Percentiles rank a stretch among this genome's conserved stretches.
These are phyloP conservation scores for Pyrgilauda ruficollis DNA, from an alignment of 2,113 vertebrate species.

Conservation along the genomic window DNA sequence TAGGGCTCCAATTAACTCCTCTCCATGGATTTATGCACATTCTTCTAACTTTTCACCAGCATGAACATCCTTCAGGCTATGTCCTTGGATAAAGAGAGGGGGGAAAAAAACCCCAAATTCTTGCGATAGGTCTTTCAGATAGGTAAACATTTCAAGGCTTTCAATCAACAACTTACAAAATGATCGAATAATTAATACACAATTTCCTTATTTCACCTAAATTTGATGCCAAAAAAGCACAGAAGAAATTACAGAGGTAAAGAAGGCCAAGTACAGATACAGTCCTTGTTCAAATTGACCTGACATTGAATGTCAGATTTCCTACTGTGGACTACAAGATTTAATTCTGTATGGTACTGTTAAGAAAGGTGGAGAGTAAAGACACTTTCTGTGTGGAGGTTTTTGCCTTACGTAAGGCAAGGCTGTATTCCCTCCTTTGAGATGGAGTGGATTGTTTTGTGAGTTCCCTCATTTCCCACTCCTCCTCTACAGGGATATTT, in stretches of 20 bases:
- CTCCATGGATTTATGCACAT: not conserved
- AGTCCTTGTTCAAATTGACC: not conserved
- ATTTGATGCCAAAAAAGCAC: not conserved
- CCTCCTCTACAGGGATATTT: not conserved
- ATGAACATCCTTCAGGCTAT: not conserved
- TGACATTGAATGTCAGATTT: not conserved
- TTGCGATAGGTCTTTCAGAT: not conserved
- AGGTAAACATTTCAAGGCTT: not conserved
- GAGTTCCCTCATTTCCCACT: not conserved
- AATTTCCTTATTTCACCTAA: not conserved
- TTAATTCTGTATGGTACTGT: not conserved
- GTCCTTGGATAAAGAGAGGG: not conserved
- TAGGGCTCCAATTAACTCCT: not conserved
- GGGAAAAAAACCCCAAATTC: rapidly evolving
- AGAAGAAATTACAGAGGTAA: not conserved
- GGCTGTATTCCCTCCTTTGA: not conserved
- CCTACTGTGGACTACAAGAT: not conserved
- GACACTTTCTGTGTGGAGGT: not conserved
- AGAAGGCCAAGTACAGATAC: not conserved
- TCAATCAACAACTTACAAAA: not conserved
- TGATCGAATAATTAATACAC: not conserved
- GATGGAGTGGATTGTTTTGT: not conserved
- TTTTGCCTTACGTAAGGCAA: not conserved
- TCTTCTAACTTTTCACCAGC: not conserved
- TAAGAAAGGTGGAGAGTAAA: not conserved